Evolutionary conservation across 2,113 vertebrate genomes (phyloP), one percentile per base, ranked within the genome.

Genomic region (Scomber japonicus): DNA sequence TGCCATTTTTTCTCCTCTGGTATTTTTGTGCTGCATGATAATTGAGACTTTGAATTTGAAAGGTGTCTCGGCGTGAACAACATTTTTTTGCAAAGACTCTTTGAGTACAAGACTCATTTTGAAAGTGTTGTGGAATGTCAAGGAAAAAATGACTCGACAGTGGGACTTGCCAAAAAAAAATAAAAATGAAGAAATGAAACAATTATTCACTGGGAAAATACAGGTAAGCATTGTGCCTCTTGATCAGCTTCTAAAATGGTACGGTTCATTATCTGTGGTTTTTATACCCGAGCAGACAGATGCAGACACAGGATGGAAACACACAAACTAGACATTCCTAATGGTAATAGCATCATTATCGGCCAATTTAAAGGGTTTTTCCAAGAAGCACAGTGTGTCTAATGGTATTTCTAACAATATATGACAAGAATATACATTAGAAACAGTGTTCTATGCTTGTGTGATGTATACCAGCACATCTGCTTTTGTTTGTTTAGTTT

Each of bases 121-220:
- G 30, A 70, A 79, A 75, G 61, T 73, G n/a, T 68, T 6, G 63
- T n/a, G 61, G 10, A 59, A 51, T 50, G 49, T 46, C 67, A 83
- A 24, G 17, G 56, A 72, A 55, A 62, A 78, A 76, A 54, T 49
- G n/a, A 0, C 16, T 62, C 16, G 40, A 60, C 13, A 49, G 1
- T 31, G 11, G n/a, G 3, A 61, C 19, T 31, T 51, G 17, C 45
- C 35, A 35, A 57, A 69, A 71, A 78, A 49, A 19, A n/a, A n/a
- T n/a, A n/a, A 3, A 61, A n/a, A 67, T 66, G 13, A 71, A 59
- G 21, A 30, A 61, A 30, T 6, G 0, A 53, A 40, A 66, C 3
- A 73, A 67, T 75, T 49, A 76, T 65, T 63, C 71, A 2, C 48
- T 56, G 16, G 56, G 30, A 64, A 75, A 63, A 19, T 48, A 56